These are phyloP conservation scores for Pocillopora verrucosa DNA, from an alignment of 64 coral and sea anemone species.

Conservation along the genomic window DNA sequence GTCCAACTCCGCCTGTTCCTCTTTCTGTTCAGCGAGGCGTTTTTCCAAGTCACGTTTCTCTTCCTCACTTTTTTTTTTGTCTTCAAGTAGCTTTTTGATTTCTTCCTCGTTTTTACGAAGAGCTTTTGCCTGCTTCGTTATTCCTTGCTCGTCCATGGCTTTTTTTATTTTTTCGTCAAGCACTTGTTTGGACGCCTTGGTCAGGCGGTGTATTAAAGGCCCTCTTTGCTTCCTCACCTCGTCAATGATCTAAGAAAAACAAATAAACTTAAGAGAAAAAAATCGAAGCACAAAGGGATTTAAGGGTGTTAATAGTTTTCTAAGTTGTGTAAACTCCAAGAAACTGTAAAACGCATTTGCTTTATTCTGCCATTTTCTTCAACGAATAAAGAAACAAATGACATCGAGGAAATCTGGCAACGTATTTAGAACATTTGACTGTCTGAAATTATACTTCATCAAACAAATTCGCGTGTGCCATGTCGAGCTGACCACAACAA, in stretches of 20 bases:
- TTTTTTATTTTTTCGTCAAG: background rate
- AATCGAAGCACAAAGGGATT: background rate
- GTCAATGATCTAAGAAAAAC: background rate
- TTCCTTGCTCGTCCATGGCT: background rate
- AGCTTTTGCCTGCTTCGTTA: background rate
- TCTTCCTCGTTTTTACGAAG: background rate
- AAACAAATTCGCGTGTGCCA: too few relatives aligned
- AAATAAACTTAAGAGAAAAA: background rate
- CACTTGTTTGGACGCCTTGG: background rate
- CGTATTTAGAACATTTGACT: too few relatives aligned
- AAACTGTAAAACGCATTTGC: too few relatives aligned
- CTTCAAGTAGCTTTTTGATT: background rate
- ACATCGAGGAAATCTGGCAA: too few relatives aligned
- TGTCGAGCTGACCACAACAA: too few relatives aligned
- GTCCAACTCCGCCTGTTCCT: background rate
- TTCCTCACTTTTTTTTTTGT: background rate
- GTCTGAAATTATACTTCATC: too few relatives aligned
- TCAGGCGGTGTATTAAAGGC: background rate
- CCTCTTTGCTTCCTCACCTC: background rate
- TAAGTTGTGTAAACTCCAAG: too few relatives aligned
- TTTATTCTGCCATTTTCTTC: too few relatives aligned
- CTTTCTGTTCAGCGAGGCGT: background rate
- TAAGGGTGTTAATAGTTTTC: background rate
- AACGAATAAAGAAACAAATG: too few relatives aligned
- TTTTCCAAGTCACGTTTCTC: background rate